A percentile compares a stretch with the other conserved stretches of the same genome.
Conservation (phyloP, 2,888 invertebrate genomes). For the Acronicta psi region DNA sequence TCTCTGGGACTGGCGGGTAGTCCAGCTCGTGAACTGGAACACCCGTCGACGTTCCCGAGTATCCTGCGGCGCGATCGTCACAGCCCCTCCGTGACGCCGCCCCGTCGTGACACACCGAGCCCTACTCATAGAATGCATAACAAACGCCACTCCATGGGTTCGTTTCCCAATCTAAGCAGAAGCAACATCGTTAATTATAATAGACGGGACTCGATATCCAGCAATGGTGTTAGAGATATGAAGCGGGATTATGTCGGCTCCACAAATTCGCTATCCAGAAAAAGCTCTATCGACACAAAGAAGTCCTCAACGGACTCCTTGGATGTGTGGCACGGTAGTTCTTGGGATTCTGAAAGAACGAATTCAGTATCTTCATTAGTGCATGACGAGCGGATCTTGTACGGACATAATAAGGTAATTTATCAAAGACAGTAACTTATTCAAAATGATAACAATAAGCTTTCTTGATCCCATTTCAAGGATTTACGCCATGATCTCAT, state of each 20-base stretch:
- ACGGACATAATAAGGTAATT: slow-evolving; percentile 81
- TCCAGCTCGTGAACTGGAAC: slow-evolving; percentile 89
- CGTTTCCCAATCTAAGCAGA: slow-evolving; percentile 79
- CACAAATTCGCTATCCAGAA: slow-evolving; percentile 81
- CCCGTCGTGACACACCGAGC: slow-evolving; percentile 85
- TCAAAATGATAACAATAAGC: slow-evolving; percentile 34
- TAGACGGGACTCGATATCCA: slow-evolving; percentile 79
- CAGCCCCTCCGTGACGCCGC: slow-evolving; percentile 83
- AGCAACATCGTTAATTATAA: slow-evolving; percentile 81
- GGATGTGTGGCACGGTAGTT: slow-evolving; percentile 91
- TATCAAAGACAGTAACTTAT: slow-evolving; percentile 57
- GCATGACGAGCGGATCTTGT: slow-evolving; percentile 88
- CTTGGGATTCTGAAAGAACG: slow-evolving; percentile 91
- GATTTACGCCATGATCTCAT: slow-evolving; percentile 24
- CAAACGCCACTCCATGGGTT: slow-evolving; percentile 84
- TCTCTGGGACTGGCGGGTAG: slow-evolving; percentile 89
- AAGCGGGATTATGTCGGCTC: slow-evolving; percentile 88
- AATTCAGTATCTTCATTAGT: slow-evolving; percentile 89
- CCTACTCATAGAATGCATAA: slow-evolving; percentile 77
- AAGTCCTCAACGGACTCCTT: slow-evolving; percentile 92
- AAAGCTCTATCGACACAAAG: slow-evolving; percentile 85
- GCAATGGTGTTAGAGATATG: slow-evolving; percentile 82
- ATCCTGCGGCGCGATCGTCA: slow-evolving; percentile 90
- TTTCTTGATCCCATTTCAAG: slow-evolving; percentile 24
- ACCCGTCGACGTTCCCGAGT: slow-evolving; percentile 92